Evolutionary conservation across 2,888 invertebrate genomes (phyloP).

Genomic region (Gnatocerus cornutus): DNA sequence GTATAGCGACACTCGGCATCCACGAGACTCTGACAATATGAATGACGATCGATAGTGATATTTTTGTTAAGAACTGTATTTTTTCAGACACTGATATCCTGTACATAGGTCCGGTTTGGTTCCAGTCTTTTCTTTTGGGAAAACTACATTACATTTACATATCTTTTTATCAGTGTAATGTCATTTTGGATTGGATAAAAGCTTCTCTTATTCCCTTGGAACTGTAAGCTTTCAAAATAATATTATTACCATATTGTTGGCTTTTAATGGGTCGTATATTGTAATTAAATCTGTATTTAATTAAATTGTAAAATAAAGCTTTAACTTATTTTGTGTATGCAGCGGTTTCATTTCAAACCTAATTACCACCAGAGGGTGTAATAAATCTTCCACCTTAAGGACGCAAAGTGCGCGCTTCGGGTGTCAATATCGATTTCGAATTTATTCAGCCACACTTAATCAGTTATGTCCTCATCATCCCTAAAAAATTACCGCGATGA

Average conservation of each 20-base stretch:
- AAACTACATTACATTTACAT: slow-evolving; percentile 59
- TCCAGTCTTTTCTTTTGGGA: slow-evolving; percentile 20
- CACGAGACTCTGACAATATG: slow-evolving; percentile 68
- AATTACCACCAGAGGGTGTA: slow-evolving; percentile 26
- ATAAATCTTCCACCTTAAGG: slow-evolving; percentile 27
- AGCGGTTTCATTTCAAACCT: slow-evolving; percentile 40
- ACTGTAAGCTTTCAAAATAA: slow-evolving; percentile 64
- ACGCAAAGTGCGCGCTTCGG: not conserved
- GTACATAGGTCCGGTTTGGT: slow-evolving; percentile 42
- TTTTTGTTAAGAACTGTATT: slow-evolving; percentile 61
- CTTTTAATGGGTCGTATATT: slow-evolving; percentile 69
- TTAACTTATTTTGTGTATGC: slow-evolving; percentile 70
- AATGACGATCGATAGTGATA: slow-evolving; percentile 69
- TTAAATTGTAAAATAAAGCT: slow-evolving; percentile 71
- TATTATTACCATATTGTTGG: slow-evolving; percentile 63
- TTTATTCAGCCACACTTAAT: slow-evolving; percentile 24
- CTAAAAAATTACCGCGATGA: slow-evolving; percentile 3
- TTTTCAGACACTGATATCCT: slow-evolving; percentile 48
- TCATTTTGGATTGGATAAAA: slow-evolving; percentile 58
- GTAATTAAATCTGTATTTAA: slow-evolving; percentile 68
- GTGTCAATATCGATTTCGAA: slow-evolving; percentile 14
- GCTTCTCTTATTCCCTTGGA: slow-evolving; percentile 61
- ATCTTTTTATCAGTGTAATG: slow-evolving; percentile 68
- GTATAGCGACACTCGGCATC: slow-evolving; percentile 51
- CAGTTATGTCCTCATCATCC: slow-evolving; percentile 11